phyloP scores from a whole-genome alignment of 1,140 invertebrate species.

The Physella acuta region DNA sequence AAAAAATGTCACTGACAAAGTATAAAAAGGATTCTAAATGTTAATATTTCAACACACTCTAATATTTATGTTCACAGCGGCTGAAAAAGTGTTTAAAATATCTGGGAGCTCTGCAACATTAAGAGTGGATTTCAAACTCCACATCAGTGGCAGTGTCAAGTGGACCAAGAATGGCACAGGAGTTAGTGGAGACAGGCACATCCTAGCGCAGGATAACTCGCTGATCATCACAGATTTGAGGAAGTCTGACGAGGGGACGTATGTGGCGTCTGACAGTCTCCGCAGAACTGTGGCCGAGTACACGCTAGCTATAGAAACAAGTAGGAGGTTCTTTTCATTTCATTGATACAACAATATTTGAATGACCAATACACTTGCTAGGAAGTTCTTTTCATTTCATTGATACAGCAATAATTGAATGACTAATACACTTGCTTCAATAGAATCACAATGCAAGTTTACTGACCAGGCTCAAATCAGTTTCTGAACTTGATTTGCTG shows the following conservation, averaged over 20 bases:
- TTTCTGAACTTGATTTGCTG: too few species aligned
- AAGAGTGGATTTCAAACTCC: conserved; percentile 32
- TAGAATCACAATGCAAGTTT: too few species aligned
- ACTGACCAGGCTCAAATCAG: too few species aligned
- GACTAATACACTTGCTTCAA: too few species aligned
- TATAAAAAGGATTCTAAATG: neutral
- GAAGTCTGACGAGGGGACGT: conserved; percentile 28
- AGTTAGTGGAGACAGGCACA: conserved; percentile 28
- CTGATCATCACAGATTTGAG: conserved; percentile 34
- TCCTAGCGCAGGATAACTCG: conserved; percentile 36
- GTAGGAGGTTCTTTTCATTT: too few species aligned
- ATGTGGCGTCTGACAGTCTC: conserved; percentile 29
- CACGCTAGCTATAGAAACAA: conserved; percentile 31
- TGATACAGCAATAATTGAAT: too few species aligned
- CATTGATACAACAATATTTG: too few species aligned
- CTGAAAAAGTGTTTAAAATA: conserved; percentile 30
- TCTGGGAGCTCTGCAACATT: conserved; percentile 32
- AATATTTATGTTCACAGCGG: conserved; percentile 25
- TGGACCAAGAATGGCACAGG: conserved; percentile 33
- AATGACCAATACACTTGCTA: too few species aligned
- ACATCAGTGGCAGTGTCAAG: conserved; percentile 31
- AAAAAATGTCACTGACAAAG: neutral
- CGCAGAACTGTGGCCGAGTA: conserved; percentile 34
- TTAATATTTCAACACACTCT: neutral
- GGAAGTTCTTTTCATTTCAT: too few species aligned